Evolutionary conservation across 2,797 vertebrate genomes (phyloP), one percentile per base, ranked within the genome.

Genomic region (Phrynocephalus vlangalii): DNA sequence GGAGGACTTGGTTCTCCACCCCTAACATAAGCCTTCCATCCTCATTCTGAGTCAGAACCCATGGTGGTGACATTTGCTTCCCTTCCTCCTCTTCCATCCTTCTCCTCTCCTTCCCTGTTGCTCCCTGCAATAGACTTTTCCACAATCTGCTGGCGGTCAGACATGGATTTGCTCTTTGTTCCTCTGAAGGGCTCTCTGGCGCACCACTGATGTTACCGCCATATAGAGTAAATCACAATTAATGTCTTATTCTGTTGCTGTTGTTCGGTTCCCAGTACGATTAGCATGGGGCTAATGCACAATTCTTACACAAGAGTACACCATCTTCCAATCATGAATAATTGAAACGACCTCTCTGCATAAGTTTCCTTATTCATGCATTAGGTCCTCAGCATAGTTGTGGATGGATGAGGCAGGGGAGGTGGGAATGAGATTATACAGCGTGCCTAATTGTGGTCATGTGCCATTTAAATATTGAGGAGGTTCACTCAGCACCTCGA

Each of bases 221-320:
- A 44, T 44, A 44, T 44, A 44, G 38, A 44, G 20, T 63, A 63
- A 63, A 15, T 63, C 18, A 20, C 20, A 63, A 63, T 63, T 63
- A 63, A 63, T 63, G 11, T 63, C 15, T 63, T 63, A 13, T 9
- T 15, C 38, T 63, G n/a, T 3, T 79, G 77, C 56, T 48, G 6
- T n/a, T 60, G 18, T n/a, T 20, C 5, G 60, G 56, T 79, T 79
- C 50, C 13, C 5, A 28, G 48, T n/a, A 30, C 50, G 30, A 9
- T 79, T 60, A 28, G 13, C 13, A 50, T 22, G 8, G 10, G 15
- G 30, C 38, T 82, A n/a, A 4, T 9, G 33, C 52, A 70, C 50
- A 70, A 67, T 86, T 70, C 30, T 79, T 20, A 79, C 20, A 85
- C 66, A 72, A 63, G 79, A 86, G 22, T 80, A 15, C 30, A 68